Evolutionary conservation across 2,797 vertebrate genomes (phyloP).

Genomic region (Botia kubotai): DNA sequence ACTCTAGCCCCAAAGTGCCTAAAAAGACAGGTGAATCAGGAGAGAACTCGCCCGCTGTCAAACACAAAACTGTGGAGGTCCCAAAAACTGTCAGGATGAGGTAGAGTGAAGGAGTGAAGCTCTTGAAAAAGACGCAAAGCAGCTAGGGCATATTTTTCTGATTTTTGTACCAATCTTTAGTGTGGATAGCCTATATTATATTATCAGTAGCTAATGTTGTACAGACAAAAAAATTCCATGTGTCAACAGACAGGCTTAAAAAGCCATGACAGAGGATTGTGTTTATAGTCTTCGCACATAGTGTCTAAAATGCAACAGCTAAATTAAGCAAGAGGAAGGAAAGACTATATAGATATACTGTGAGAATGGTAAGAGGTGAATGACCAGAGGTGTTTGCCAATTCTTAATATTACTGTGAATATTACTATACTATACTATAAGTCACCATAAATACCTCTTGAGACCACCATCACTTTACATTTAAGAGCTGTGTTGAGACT

Average conservation of each 20-base stretch:
- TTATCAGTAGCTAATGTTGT: conserved; percentile 57
- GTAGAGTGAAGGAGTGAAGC: conserved; percentile 68
- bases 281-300: conserved; percentile 4
- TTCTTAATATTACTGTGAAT: conserved; percentile 64
- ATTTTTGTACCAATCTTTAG: background rate
- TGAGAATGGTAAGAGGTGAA: conserved; percentile 14
- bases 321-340: background rate
- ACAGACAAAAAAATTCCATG: conserved; percentile 52
- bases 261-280: conserved; percentile 13
- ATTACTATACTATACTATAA: conserved; percentile 46
- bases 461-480: conserved; percentile 23
- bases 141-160: conserved; percentile 4
- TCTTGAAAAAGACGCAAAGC: background rate
- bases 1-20: conserved; percentile 77
- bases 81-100: conserved; percentile 70
- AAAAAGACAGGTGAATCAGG: conserved; percentile 77
- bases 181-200: conserved; percentile 38
- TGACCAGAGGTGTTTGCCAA: conserved; percentile 41
- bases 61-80: conserved; percentile 72
- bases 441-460: conserved; percentile 29
- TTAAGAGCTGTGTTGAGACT: conserved; percentile 41
- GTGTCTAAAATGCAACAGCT: conserved; percentile 12
- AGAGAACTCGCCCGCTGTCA: conserved; percentile 69
- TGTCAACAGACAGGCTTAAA: conserved; percentile 39
- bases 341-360: background rate